Evolutionary conservation across 1,140 invertebrate genomes (phyloP), one percentile per base, ranked within the genome.

Genomic region (Tetramorium parvispinum): DNA sequence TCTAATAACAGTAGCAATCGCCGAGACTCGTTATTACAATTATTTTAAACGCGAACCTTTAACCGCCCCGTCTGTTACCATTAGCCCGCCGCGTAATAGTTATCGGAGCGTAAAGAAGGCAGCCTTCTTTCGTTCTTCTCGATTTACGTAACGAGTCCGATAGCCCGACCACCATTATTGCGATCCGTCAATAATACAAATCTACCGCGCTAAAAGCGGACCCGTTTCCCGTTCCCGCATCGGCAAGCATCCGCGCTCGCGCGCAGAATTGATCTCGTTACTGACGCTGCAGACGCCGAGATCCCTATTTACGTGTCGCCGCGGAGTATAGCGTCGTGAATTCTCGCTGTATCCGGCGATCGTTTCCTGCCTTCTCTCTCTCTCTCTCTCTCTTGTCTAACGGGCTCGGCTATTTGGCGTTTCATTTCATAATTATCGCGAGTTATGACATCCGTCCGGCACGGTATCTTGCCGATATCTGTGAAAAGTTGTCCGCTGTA

Each of bases 1-100:
- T 89, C 82, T 88, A 89, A 89, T 88, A 89, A 88, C 87, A 88
- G 81, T 79, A 43, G 66, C 68, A 57, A n/a, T 6, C 40, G 65
- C n/a, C 68, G 24, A 32, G 40, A 32, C 68, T 83, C 40, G 53
- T 61, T 83, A 83, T 75, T 75, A 75, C 40, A 32, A 89, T 88
- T 89, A 79, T 79, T 88, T 77, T 68, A 78, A 86, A 37, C 82
- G 75, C 57, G 32, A 53, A n/a, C n/a, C 86, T 55, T 37, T 37
- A 76, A 49, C 43, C 87, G 82, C 59, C 75, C 85, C n/a, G n/a
- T 83, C 24, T 49, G 55, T 55, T 61, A 75, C 7, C 24, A 73
- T 82, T 57, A 5, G 40, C 43, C n/a, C 40, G 10, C 40, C 68
- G 13, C 40, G 40, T 73, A 73, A 71, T 21, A 55, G 11, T 32